Evolutionary conservation across 1,140 invertebrate genomes (phyloP), one percentile per base, ranked within the genome.

Genomic region (Heliconius hewitsoni): DNA sequence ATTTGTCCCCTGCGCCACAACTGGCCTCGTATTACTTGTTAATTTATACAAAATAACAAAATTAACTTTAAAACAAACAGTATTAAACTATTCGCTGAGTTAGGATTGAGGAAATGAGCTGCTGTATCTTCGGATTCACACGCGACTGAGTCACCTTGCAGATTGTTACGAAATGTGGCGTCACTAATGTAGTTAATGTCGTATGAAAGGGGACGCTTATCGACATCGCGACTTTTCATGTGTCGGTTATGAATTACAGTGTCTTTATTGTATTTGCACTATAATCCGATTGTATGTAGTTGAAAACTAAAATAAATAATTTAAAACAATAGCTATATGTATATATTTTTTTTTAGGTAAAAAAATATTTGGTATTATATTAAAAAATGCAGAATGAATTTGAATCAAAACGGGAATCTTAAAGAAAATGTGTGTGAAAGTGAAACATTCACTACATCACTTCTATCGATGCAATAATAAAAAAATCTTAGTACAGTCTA

Each of bases 61-160:
- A 16, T 18, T 55, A 23, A 73, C 13, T 77, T 80, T 76, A 77
- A 74, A 77, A 77, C 42, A 60, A 57, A 50, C 46, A 78, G 78
- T 73, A 78, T 78, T 75, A 81, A 81, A 78, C 79, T 81, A 81
- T 19, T 77, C 70, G 71, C 80, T 37, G 73, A 73, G 73, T 2
- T 76, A n/a, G 73, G 77, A 78, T 81, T 81, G 80, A 90, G 91
- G 91, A 93, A 94, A 94, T 93, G 90, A 93, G 90, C 83, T 85
- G 81, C 89, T 93, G 93, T 94, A 94, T 94, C 93, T 93, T 90
- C 93, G 93, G 93, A 94, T 93, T 94, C 91, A 94, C 93, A 94
- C 90, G 86, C 90, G 87, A 92, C 79, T 90, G 91, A 86, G 82
- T 84, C 78, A 83, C 85, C 80, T 84, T 88, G 86, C 91, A 94